Evolutionary conservation across 1,140 invertebrate species (phyloP), one percentile per base, ranked within the genome.

Genomic region (Diorhabda sublineata): DNA sequence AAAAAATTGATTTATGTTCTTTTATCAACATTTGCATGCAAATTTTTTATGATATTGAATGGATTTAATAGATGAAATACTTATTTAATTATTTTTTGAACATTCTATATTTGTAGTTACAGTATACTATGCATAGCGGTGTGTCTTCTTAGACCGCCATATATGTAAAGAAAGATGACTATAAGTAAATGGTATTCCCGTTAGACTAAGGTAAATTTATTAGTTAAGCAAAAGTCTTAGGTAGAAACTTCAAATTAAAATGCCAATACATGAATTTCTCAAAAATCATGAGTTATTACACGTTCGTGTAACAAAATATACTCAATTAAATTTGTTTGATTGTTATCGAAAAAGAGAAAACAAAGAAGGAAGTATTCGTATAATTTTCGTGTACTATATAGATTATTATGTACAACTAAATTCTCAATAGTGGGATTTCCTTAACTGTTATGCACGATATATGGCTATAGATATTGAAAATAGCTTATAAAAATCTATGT

Each of bases 181-280:
- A 67, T 67, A 67, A 67, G 66, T 47, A 67, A 67, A 67, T 60
- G 66, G 66, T 47, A 60, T 58, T 67, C 9, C 66, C 66, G 66
- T 67, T 67, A 61, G 57, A 7, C 58, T 7, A 60, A 42, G 58
- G 66, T 11, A 67, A 67, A 60, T 67, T 67, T 67, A 67, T 67
- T 60, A 47, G 58, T 3, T 60, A 61, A 11, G 42, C 66, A 67
- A 67, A 67, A 67, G 44, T 61, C 26, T 67, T 45, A 58, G 26
- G 58, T 43, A 59, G 44, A 52, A 67, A 67, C 42, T 60, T 65
- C n/a, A 63, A 43, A 43, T 63, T 63, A 65, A 65, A 65, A 65
- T 65, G 64, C 45, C 64, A 65, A 8, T 65, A 58, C 6, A 4
- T 6, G 56, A 44, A 26, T 56, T 65, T 65, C n/a, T 58, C 7